These are phyloP conservation scores for Microplitis mediator DNA, from an alignment of 1,140 invertebrate genomes.

Conservation along the genomic window DNA sequence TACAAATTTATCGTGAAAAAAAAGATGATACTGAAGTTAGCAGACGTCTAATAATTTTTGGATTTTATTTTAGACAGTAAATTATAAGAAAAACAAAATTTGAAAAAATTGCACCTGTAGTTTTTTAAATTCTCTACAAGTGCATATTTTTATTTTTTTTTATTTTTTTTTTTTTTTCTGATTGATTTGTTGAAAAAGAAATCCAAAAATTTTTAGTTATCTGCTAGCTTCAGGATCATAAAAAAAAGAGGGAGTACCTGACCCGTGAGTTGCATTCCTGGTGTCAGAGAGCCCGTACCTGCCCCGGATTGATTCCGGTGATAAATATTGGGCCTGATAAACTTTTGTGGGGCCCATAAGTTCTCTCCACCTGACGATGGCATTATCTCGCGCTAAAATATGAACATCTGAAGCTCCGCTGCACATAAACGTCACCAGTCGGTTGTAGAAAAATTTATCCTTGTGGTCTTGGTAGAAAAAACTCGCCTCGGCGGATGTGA, in stretches of 20 bases:
- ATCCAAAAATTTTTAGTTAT: too few relatives aligned
- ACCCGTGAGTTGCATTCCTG: slow-evolving; percentile 90
- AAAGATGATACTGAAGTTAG: too few relatives aligned
- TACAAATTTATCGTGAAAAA: background rate
- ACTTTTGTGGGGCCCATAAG: slow-evolving; percentile 90
- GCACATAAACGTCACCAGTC: slow-evolving; percentile 83
- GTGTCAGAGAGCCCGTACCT: slow-evolving; percentile 88
- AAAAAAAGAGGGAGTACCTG: slow-evolving; percentile 65
- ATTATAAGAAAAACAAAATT: too few relatives aligned
- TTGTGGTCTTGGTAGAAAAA: slow-evolving; percentile 85
- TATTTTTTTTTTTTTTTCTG: too few relatives aligned
- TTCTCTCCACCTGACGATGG: slow-evolving; percentile 78
- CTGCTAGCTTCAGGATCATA: too few relatives aligned
- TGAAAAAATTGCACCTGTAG: too few relatives aligned
- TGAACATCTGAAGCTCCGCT: slow-evolving; percentile 83
- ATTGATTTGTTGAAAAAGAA: too few relatives aligned
- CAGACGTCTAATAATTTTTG: too few relatives aligned
- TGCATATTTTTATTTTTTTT: too few relatives aligned
- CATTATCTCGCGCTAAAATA: slow-evolving; percentile 77
- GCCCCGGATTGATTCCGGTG: slow-evolving; percentile 79
- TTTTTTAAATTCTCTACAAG: too few relatives aligned
- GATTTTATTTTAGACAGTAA: too few relatives aligned
- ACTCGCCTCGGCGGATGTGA: slow-evolving; percentile 71
- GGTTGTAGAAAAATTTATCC: slow-evolving; percentile 86
- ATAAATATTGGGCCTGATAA: slow-evolving; percentile 76